These are phyloP conservation scores for Desoria tigrina DNA, from an alignment of 2,888 invertebrate genomes.

Conservation along the genomic window DNA sequence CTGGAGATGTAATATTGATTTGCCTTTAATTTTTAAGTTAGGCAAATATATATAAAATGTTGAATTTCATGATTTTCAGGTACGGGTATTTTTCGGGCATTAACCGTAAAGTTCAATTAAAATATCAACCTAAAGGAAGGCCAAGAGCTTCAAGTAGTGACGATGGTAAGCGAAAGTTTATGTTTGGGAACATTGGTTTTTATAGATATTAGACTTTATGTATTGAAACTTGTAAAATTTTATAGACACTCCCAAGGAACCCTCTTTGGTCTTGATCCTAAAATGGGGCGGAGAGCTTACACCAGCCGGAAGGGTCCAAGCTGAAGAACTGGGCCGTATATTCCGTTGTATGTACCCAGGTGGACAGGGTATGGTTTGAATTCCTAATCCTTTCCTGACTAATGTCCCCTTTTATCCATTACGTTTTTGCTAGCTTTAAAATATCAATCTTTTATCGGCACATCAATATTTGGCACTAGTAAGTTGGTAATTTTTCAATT, in stretches of 20 bases:
- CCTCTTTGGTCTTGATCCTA: constrained; percentile 90
- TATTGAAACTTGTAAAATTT: constrained; percentile 3
- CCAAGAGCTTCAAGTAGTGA: constrained; percentile 89
- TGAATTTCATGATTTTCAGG: constrained; percentile 62
- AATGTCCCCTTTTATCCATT: constrained; percentile 24
- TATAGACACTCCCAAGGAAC: constrained; percentile 80
- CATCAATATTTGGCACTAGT: too few relatives aligned
- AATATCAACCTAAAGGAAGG: constrained; percentile 93
- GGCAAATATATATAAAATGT: too few relatives aligned
- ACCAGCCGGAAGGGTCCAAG: constrained; percentile 94
- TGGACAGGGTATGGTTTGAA: constrained; percentile 63
- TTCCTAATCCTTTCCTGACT: constrained; percentile 46
- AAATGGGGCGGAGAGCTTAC: constrained; percentile 99
- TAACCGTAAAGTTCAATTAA: constrained; percentile 99
- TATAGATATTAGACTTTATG: neutral
- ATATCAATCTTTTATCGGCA: too few relatives aligned
- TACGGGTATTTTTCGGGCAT: constrained; percentile 99
- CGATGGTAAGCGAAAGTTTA: constrained; percentile 70
- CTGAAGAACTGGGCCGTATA: constrained; percentile 94
- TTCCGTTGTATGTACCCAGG: constrained; percentile 99
- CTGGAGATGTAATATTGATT: constrained; percentile 85
- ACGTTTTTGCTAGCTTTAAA: constrained; percentile 2
- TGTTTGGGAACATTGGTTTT: neutral
- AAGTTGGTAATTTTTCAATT: too few relatives aligned
- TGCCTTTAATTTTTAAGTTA: too few relatives aligned